These are phyloP conservation scores for Trachelus stipa DNA, from an alignment of 2,888 invertebrate species.

Conservation along the genomic window DNA sequence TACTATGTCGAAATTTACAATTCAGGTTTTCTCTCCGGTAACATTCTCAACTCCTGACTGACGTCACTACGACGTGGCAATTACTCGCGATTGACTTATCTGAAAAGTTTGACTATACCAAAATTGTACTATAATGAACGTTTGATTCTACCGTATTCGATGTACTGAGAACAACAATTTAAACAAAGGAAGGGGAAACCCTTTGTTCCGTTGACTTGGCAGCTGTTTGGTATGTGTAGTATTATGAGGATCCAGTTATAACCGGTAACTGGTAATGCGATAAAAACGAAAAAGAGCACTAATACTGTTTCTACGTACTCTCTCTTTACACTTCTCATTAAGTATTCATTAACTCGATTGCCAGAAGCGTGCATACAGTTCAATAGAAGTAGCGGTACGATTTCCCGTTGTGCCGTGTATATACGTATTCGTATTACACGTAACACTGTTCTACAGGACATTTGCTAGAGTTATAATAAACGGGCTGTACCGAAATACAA, in stretches of 20 bases:
- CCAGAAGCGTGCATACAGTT: background rate
- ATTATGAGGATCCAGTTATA: background rate
- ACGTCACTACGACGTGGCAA: background rate
- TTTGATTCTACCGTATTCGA: background rate
- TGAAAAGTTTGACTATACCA: background rate
- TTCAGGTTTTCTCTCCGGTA: background rate
- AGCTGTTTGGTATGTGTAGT: background rate
- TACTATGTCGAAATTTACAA: background rate
- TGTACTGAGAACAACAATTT: background rate
- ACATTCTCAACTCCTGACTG: background rate
- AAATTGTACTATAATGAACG: background rate
- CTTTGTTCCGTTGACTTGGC: background rate
- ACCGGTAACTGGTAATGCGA: background rate
- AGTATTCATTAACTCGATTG: background rate
- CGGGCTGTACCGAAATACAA: background rate
- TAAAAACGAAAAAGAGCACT: background rate
- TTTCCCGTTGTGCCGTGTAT: no score
- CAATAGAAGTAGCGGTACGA: background rate
- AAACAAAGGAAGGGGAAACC: background rate
- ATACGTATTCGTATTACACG: background rate
- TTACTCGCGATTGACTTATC: background rate
- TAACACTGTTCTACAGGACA: background rate
- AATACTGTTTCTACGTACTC: background rate
- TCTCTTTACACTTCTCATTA: background rate
- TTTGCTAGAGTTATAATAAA: background rate